phyloP scores from a whole-genome alignment of 1,140 invertebrate species.

The Ditylenchus dipsaci region DNA sequence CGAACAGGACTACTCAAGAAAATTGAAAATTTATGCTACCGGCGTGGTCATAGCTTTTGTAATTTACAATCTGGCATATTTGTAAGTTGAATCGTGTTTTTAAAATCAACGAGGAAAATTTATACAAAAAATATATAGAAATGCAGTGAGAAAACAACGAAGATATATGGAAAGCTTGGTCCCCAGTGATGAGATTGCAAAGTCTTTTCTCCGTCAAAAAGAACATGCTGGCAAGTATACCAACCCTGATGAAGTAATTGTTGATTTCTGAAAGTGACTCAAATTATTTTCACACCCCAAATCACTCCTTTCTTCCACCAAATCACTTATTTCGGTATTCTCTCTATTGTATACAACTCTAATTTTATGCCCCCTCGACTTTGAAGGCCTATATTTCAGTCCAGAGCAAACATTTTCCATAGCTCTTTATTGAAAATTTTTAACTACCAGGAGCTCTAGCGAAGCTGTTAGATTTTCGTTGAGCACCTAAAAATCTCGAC shows the following conservation, averaged over 20 bases:
- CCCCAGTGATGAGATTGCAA: constrained; percentile 11
- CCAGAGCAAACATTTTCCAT: too few relatives aligned
- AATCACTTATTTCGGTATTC: not conserved
- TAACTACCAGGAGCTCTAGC: too few relatives aligned
- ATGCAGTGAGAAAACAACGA: not conserved
- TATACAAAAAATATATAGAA: not conserved
- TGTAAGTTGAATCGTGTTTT: not conserved
- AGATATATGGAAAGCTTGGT: constrained; percentile 8
- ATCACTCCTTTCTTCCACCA: too few relatives aligned
- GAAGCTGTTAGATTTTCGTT: too few relatives aligned
- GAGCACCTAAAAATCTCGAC: too few relatives aligned
- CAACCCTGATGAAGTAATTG: not conserved
- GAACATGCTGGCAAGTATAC: constrained; percentile 2
- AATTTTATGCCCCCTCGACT: too few relatives aligned
- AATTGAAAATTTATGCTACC: not conserved
- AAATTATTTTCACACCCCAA: too few relatives aligned
- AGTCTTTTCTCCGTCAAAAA: constrained; percentile 8
- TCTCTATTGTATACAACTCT: not conserved
- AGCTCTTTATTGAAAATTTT: too few relatives aligned
- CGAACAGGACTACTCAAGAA: not conserved
- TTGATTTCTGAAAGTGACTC: not conserved
- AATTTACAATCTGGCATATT: not conserved
- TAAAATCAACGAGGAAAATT: not conserved
- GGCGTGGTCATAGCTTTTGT: not conserved
- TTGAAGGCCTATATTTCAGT: too few relatives aligned